Evolutionary conservation across 2,888 invertebrate genomes (phyloP).

Genomic region (Leucozona laternaria): DNA sequence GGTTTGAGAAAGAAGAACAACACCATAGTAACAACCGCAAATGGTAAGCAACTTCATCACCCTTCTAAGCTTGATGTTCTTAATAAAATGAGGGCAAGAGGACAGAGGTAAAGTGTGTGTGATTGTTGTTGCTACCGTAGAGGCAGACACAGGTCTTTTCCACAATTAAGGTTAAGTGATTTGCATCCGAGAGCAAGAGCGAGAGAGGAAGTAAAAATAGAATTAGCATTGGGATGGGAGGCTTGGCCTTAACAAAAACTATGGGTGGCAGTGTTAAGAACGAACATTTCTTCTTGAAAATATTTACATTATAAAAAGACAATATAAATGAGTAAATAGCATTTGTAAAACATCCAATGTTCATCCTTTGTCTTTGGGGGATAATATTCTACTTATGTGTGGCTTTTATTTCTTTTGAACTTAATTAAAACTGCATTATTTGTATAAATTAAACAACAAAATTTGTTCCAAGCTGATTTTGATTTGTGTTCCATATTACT

Average conservation of each 20-base stretch:
- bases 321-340: constrained; percentile 38
- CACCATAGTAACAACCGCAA: constrained; percentile 43
- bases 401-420: constrained; percentile 13
- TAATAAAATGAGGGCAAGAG: constrained; percentile 50
- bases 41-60: constrained; percentile 44
- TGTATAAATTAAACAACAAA: not conserved
- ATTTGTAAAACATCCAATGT: constrained; percentile 58
- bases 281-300: constrained; percentile 5
- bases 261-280: constrained; percentile 16
- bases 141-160: constrained; percentile 35
- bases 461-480: not conserved
- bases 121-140: constrained; percentile 48
- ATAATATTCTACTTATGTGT: constrained; percentile 33
- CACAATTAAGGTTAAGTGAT: constrained; percentile 48
- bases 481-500: not conserved
- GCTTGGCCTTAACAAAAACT: constrained; percentile 23
- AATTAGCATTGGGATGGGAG: constrained; percentile 20
- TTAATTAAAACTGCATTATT: constrained; percentile 43
- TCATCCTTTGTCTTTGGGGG: constrained; percentile 44
- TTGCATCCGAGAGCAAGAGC: constrained; percentile 26
- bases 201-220: constrained; percentile 20
- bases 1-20: constrained; percentile 13
- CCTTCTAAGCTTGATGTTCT: constrained; percentile 29
- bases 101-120: constrained; percentile 43
- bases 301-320: constrained; percentile 27